phyloP scores from a whole-genome alignment of 2,888 invertebrate species.

The Catocala sponsa region DNA sequence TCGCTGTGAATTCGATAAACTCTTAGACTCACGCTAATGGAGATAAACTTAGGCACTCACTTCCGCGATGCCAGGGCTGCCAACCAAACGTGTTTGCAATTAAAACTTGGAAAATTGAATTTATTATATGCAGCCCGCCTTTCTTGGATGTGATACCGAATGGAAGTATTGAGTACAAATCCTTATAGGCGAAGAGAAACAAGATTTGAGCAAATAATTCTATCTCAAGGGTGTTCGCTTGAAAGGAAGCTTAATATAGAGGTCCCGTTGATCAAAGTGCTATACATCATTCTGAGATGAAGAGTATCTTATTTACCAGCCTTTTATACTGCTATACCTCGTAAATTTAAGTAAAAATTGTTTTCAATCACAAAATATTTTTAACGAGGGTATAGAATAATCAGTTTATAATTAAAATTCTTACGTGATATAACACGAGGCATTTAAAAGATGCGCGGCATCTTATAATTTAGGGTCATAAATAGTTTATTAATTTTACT shows the following conservation, averaged over 20 bases:
- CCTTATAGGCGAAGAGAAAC: conserved; percentile 31
- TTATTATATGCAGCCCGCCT: conserved; percentile 40
- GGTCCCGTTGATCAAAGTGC: not conserved
- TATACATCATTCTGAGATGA: not conserved
- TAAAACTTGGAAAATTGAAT: conserved; percentile 50
- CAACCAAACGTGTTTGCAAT: conserved; percentile 50
- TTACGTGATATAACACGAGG: too few relatives aligned
- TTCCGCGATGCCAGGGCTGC: conserved; percentile 45
- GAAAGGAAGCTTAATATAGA: not conserved
- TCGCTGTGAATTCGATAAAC: conserved; percentile 41
- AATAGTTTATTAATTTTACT: too few relatives aligned
- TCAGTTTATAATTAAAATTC: too few relatives aligned
- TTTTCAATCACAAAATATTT: too few relatives aligned
- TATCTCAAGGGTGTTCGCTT: too few relatives aligned
- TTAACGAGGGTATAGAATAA: too few relatives aligned
- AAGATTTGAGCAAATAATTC: conserved; percentile 22
- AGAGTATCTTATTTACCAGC: too few relatives aligned
- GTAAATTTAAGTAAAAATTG: too few relatives aligned
- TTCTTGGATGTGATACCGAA: conserved; percentile 47
- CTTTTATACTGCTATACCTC: too few relatives aligned
- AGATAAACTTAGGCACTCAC: conserved; percentile 41
- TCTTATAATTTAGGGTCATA: too few relatives aligned
- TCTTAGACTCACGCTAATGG: conserved; percentile 41
- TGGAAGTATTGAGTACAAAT: conserved; percentile 31
- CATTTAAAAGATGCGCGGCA: too few relatives aligned